These are phyloP conservation scores for Drosophila subquinaria DNA, from an alignment of 2,888 invertebrate species.

Conservation along the genomic window DNA sequence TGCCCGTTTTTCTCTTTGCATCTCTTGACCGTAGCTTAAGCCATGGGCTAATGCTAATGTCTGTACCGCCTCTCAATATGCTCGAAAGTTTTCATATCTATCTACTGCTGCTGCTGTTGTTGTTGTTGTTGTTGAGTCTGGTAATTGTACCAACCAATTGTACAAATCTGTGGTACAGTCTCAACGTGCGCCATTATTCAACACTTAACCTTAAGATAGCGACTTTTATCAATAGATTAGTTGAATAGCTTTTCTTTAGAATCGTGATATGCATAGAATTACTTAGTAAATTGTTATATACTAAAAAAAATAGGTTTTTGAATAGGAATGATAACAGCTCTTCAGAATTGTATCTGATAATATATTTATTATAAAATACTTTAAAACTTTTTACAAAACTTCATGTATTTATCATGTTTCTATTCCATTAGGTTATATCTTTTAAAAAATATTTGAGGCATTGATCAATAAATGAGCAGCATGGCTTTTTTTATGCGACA, in stretches of 20 bases:
- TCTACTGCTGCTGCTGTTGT: conserved; percentile 33
- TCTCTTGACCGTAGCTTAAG: conserved; percentile 53
- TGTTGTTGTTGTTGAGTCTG: conserved; percentile 27
- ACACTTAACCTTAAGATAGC: conserved; percentile 9
- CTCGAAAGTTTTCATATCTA: conserved; percentile 22
- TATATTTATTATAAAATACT: no score
- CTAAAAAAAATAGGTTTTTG: not conserved
- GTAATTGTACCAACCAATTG: conserved; percentile 64
- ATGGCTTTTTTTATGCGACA: no score
- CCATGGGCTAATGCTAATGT: conserved; percentile 59
- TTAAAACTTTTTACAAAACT: no score
- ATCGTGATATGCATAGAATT: not conserved
- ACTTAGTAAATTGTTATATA: not conserved
- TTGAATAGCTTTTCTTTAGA: not conserved
- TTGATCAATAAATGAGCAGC: no score
- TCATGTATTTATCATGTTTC: no score
- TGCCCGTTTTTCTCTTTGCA: conserved; percentile 49
- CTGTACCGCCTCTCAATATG: conserved; percentile 49
- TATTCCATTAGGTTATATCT: no score
- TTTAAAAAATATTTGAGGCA: no score
- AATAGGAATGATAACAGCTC: no score
- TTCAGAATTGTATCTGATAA: no score
- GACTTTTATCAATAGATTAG: conserved; percentile 9
- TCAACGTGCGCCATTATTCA: conserved; percentile 38
- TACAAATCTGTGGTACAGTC: conserved; percentile 60